Evolutionary conservation across 2,888 invertebrate genomes (phyloP).

Genomic region (Hipparchia semele): DNA sequence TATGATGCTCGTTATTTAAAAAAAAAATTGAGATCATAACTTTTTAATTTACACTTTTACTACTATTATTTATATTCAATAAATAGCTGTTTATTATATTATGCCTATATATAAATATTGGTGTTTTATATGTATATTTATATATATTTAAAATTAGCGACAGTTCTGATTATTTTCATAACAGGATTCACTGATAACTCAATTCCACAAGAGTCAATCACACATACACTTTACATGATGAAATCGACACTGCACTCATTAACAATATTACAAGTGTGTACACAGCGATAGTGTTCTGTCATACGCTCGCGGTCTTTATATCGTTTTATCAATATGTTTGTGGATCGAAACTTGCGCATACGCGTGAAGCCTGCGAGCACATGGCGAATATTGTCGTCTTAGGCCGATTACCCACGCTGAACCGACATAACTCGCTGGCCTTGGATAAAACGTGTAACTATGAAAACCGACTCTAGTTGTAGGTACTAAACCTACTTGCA

Average conservation of each 20-base stretch:
- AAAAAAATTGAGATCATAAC: neutral
- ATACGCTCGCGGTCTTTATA: constrained; percentile 30
- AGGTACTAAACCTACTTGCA: constrained; percentile 28
- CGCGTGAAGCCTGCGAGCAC: constrained; percentile 46
- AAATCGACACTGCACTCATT: constrained; percentile 24
- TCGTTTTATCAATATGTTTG: constrained; percentile 34
- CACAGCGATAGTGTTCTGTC: constrained; percentile 25
- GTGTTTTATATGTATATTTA: neutral
- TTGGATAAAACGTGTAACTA: constrained; percentile 54
- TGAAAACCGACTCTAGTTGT: constrained; percentile 54
- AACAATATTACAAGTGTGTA: constrained; percentile 19
- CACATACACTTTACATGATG: constrained; percentile 33
- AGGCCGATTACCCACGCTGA: constrained; percentile 46
- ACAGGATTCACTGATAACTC: constrained; percentile 14
- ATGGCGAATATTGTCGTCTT: constrained; percentile 73
- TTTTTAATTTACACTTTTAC: too few relatives aligned
- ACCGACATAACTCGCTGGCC: constrained; percentile 62
- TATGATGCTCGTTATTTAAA: neutral
- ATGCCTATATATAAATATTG: too few relatives aligned
- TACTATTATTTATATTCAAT: too few relatives aligned
- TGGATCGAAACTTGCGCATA: constrained; percentile 40
- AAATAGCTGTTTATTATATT: too few relatives aligned
- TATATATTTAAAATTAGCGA: neutral
- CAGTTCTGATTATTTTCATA: neutral
- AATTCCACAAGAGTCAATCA: constrained; percentile 24